Base-by-base conservation (phyloP, 2,797 vertebrate species). In the Garrulus glandarius region DNA sequence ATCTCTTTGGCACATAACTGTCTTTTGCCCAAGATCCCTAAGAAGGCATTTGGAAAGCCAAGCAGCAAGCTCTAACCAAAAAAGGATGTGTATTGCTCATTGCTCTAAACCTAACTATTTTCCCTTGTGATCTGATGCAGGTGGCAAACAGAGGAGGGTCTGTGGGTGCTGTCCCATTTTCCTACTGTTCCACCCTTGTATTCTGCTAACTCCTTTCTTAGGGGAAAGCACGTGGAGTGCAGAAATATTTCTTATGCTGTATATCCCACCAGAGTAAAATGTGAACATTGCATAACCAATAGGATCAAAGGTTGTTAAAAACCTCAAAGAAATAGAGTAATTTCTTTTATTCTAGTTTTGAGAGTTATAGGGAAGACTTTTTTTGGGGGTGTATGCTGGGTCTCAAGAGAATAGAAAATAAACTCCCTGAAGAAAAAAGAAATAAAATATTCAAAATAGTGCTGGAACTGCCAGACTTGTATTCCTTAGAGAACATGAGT, bases 391-490 rank as follows among this genome's bases (percentile, higher is more conserved):
- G 3, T 63, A 20, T 83, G 39, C 13, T 64, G 53, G 21, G 13
- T 83, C 34, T 85, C 41, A 44, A 87, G 69, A 82, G 84, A 91
- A 69, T 43, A 91, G 89, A 79, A 95, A 93, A 90, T 79, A 11
- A 95, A 70, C 8, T 92, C 30, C 41, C 27, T 75, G 64, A 90
- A 88, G 68, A 43, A 88, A 60, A 92, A 77, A 80, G 36, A 89
- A 68, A 72, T 64, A 59, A 87, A 92, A 72, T 67, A 53, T 84
- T 93, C 70, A 77, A 24, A 91, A 24, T 37, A 85, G 32, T 17
- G 9, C 37, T 84, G 39, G 13, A 85, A 39, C 76, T 89, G 22
- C 34, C 27, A 72, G 68, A 47, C 19, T 88, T 1, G 0, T 17
- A 14, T 60, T 64, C 53, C 69, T 92, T 43, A 56, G 69, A 61